Evolutionary conservation across 2,888 invertebrate genomes (phyloP).

Genomic region (Ommatoiulus sabulosus): DNA sequence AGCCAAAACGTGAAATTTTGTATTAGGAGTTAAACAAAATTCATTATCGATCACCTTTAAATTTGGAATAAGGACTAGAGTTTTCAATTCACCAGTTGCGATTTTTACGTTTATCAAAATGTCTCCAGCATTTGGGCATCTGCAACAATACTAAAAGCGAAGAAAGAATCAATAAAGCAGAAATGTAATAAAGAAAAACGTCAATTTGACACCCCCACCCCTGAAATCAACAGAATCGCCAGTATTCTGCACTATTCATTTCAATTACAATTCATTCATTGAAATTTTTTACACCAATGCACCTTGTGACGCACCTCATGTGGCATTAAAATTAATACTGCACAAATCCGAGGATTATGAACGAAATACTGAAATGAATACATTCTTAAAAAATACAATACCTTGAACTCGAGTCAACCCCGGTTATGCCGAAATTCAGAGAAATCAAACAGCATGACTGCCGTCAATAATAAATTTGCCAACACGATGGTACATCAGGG

Average conservation of each 20-base stretch:
- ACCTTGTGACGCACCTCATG: not conserved
- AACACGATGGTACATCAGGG: no score
- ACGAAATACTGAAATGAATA: constrained; percentile 9
- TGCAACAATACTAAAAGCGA: not conserved
- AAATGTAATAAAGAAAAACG: not conserved
- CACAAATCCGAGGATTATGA: not conserved
- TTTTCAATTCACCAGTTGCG: not conserved
- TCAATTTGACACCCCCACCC: not conserved
- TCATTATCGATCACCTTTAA: not conserved
- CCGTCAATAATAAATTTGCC: no score
- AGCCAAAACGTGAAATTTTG: not conserved
- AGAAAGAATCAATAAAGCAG: not conserved
- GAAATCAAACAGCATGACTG: not conserved
- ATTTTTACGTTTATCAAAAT: constrained; percentile 4
- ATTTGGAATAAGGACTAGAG: not conserved
- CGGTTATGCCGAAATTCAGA: not conserved
- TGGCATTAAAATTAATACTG: constrained; percentile 21
- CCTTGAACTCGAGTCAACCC: not conserved
- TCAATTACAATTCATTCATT: not conserved
- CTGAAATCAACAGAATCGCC: not conserved
- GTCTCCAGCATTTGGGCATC: not conserved
- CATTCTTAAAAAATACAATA: not conserved
- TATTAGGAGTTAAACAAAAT: not conserved
- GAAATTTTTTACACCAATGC: not conserved
- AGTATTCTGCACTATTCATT: not conserved